Evolutionary conservation across 1,140 invertebrate genomes (phyloP).

Genomic region (Oncopodura yosiiana): DNA sequence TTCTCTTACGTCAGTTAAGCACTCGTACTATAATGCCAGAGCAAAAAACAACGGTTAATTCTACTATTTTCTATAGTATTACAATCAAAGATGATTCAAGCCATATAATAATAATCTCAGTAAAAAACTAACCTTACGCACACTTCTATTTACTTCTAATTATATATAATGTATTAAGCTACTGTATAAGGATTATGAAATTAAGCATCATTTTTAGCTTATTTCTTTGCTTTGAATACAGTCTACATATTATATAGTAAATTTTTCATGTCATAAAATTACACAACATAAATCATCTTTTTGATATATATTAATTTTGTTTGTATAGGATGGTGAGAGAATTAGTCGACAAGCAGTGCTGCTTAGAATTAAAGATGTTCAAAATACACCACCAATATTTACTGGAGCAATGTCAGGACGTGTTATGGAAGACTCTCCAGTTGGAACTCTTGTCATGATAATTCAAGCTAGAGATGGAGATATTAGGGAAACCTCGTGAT

Average conservation of each 20-base stretch:
- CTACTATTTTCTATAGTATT: too few relatives aligned
- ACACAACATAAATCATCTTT: slow-evolving; percentile 5
- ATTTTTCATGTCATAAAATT: neutral
- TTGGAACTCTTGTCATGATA: slow-evolving; percentile 69
- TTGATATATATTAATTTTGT: neutral
- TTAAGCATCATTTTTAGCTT: neutral
- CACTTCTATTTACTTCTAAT: too few relatives aligned
- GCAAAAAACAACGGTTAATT: too few relatives aligned
- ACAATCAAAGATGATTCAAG: too few relatives aligned
- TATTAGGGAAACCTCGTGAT: slow-evolving; percentile 59
- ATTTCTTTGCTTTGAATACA: slow-evolving; percentile 5
- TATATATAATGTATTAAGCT: too few relatives aligned
- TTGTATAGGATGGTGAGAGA: slow-evolving; percentile 61
- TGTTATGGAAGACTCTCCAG: slow-evolving; percentile 69
- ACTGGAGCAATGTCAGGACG: slow-evolving; percentile 65
- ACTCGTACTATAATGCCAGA: too few relatives aligned
- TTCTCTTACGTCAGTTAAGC: too few relatives aligned
- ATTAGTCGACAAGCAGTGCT: slow-evolving; percentile 60
- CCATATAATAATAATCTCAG: too few relatives aligned
- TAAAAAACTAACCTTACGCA: too few relatives aligned
- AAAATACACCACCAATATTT: slow-evolving; percentile 73
- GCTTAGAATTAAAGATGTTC: slow-evolving; percentile 67
- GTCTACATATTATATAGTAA: neutral
- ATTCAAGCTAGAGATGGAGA: slow-evolving; percentile 73
- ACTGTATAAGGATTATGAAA: neutral